Base-by-base conservation (phyloP, 2,888 invertebrate species). In the Chouioia cunea region DNA sequence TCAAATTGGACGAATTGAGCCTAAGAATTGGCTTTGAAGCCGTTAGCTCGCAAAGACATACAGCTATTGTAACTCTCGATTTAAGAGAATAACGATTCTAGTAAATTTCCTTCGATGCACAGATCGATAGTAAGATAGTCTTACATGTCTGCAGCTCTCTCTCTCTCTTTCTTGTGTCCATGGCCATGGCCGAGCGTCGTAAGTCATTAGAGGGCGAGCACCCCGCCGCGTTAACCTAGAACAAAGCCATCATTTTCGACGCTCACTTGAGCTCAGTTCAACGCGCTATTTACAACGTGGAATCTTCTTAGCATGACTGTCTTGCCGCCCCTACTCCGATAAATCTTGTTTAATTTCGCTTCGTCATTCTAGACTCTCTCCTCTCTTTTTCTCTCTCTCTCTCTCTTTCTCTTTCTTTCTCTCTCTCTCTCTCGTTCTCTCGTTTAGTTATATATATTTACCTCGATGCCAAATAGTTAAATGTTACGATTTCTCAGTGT, bases 201-300 rank as follows among this genome's bases (percentile, higher is more conserved):
- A 74, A 72, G 74, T 72, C 73, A 73, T 73, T 74, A 52, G 68
- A 48, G 54, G 36, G 56, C 20, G 65, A 54, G 44, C 65, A 67
- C 68, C 71, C 74, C 59, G 74, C 67, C 65, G 65, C 12, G 48
- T n/a, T n/a, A n/a, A n/a, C 50, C 44, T 36, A 62, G 71, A 76
- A 76, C 74, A 77, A 75, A 72, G 60, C 63, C 69, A 52, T 54
- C 65, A 69, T 63, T 56, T 62, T 47, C 59, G 68, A 65, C 64
- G 74, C 60, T 66, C 65, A 73, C 65, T 65, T 71, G 73, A 73
- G 68, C n/a, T n/a, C n/a, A n/a, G n/a, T n/a, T n/a, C n/a, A n/a
- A n/a, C n/a, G n/a, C n/a, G n/a, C 64, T 77, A 80, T 79, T 80
- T 80, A 80, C 76, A 77, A 76, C 71, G 72, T 70, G 22, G 46